Conservation (phyloP, 1,140 invertebrate species). For the Diorhabda carinulata region DNA sequence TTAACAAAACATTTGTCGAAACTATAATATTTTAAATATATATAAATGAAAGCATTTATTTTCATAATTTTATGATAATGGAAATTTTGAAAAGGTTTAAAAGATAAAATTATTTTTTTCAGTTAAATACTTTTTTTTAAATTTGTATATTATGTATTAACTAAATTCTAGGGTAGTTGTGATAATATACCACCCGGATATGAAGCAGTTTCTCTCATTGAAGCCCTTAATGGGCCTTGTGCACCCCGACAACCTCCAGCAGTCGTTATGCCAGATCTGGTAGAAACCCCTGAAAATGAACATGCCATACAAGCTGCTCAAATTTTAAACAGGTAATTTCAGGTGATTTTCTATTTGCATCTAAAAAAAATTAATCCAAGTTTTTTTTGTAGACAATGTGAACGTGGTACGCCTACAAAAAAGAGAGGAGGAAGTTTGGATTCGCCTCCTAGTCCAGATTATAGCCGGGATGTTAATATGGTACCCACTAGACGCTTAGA, state of each 20-base stretch:
- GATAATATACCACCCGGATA: slow-evolving; percentile 91
- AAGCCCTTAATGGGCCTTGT: slow-evolving; percentile 94
- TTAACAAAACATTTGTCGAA: too few species aligned
- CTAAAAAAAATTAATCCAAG: neutral
- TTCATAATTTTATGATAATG: too few species aligned
- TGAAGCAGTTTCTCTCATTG: slow-evolving; percentile 92
- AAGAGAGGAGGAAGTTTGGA: slow-evolving; percentile 33
- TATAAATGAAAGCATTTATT: too few species aligned
- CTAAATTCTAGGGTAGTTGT: slow-evolving; percentile 48
- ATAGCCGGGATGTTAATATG: slow-evolving; percentile 63
- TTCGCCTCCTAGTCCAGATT: slow-evolving; percentile 50
- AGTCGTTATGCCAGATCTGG: slow-evolving; percentile 54
- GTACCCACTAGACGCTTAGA: slow-evolving; percentile 57
- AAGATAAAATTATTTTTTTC: too few species aligned
- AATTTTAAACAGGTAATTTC: slow-evolving; percentile 54
- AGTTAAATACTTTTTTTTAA: neutral
- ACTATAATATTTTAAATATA: too few species aligned
- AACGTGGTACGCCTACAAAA: slow-evolving; percentile 33
- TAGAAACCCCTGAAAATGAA: slow-evolving; percentile 47
- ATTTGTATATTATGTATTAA: neutral
- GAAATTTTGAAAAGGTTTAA: too few species aligned
- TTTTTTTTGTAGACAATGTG: slow-evolving; percentile 39
- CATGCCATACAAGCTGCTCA: slow-evolving; percentile 59
- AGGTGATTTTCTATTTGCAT: neutral
- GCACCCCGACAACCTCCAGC: slow-evolving; percentile 56